phyloP scores from a whole-genome alignment of 1,140 invertebrate genomes.

The Drosophila mayri region DNA sequence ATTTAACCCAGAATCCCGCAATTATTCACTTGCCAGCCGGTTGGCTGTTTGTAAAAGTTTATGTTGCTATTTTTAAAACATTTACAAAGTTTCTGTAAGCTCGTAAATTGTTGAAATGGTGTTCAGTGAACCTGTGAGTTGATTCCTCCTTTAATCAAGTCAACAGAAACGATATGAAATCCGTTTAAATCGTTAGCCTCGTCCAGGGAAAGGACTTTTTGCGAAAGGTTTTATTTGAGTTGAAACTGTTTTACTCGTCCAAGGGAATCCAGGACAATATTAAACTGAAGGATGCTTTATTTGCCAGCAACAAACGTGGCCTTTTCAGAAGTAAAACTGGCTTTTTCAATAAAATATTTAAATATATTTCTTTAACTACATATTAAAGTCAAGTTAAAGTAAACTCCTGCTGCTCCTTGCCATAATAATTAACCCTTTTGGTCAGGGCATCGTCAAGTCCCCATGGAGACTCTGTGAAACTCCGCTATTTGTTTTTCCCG shows the following conservation, averaged over 20 bases:
- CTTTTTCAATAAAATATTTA: background rate
- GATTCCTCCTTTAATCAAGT: constrained; percentile 52
- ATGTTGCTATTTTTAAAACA: constrained; percentile 6
- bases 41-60: constrained; percentile 13
- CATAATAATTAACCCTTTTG: background rate
- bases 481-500: constrained; percentile 13
- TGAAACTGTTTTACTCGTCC: background rate
- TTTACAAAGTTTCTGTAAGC: constrained; percentile 17
- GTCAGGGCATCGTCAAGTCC: constrained; percentile 33
- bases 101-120: constrained; percentile 53
- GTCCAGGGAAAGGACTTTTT: constrained; percentile 14
- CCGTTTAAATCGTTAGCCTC: constrained; percentile 37
- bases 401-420: background rate
- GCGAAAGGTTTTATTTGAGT: background rate
- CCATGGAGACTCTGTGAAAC: background rate
- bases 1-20: constrained; percentile 11
- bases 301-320: background rate
- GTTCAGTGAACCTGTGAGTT: constrained; percentile 46
- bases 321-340: background rate
- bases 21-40: background rate
- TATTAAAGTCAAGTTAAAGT: background rate
- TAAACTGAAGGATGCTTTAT: background rate
- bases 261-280: background rate
- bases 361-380: background rate
- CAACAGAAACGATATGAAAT: constrained; percentile 50